Evolutionary conservation across 2,888 invertebrate genomes (phyloP), one percentile per base, ranked within the genome.

Genomic region (Bembecia ichneumoniformis): DNA sequence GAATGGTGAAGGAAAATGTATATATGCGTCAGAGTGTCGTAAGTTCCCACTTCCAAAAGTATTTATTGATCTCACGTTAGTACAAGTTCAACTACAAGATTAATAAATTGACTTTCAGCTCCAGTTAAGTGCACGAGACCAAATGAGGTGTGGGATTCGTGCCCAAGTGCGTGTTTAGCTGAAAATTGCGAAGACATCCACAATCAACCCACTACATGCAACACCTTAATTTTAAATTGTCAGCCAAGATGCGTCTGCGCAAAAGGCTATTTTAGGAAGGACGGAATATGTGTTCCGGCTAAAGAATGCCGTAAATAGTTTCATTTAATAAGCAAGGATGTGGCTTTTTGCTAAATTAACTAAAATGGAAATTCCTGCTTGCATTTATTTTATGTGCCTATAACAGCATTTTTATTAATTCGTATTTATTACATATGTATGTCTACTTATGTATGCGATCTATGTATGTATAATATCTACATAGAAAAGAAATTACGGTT

Each of bases 11-110:
- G 54, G 52, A 20, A 45, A 52, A 20, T 54, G 54, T 35, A 49
- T 52, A 28, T 48, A 49, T 35, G 54, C 52, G 20, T 52, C 54
- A 9, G 54, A 54, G 49, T 54, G 54, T 28, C 50, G 54, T 54
- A 10, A 54, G 54, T 49, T 28, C 7, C 20, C 28, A 7, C 11
- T 28, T 28, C 7, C 20, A 14, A 14, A 40, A 13, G 7, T 44
- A 44, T 1, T 34, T 46, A 28, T 28, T 28, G 9, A 28, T 28
- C 28, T 28, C 9, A 28, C 2, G 28, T 28, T 28, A 28, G 7
- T 28, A 28, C 28, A 9, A 40, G 3, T 13, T 0, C 3, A 14
- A 40, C n/a, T 36, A 1, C 11, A n/a, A 40, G 13, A 2, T 13
- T 40, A 13, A 40, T 40, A 44, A 44, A 15, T 44, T 44, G 13